Evolutionary conservation across 2,113 vertebrate genomes (phyloP), one percentile per base, ranked within the genome.

Genomic region (Oenanthe melanoleuca): DNA sequence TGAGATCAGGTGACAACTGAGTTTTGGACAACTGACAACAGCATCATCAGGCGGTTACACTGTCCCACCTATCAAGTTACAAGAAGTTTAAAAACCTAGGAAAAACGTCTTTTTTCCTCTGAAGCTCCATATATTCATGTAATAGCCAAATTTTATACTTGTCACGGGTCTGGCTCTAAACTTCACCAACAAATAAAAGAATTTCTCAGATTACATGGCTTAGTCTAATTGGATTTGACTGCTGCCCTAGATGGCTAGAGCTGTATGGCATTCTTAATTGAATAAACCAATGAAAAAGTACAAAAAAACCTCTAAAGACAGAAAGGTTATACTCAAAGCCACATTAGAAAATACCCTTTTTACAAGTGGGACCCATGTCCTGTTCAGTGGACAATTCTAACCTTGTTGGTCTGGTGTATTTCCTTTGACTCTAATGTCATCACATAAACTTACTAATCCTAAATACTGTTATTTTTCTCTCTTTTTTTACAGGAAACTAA

Each of bases 171-270:
- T 89, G 66, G 72, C 73, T 88, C 56, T 60, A 56, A 88, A 50
- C 60, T 57, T 61, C 33, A 79, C 29, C 57, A 80, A 80, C 6
- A 82, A 75, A 45, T 73, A 83, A 77, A 38, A 88, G 50, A 88
- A 97, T 80, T 93, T 80, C 85, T 96, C 79, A 73, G 67, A 82
- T 89, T 91, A 83, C 67, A 56, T 11, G 17, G 52, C 5, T 70
- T 91, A 89, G 44, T n/a, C 33, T 82, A 82, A 88, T 50, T 93
- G 87, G 63, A 88, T 77, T 85, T 91, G 89, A 94, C 71, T 69
- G 93, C 17, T 72, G 42, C 45, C 42, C 84, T 31, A 45, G 45
- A 65, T 22, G 87, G 74, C 63, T 72, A 26, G 22, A 29, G 34
- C 50, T 93, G n/a, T 34, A 57, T 11, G 73, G 47, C 11, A 47